Base-by-base conservation (phyloP, 2,113 vertebrate genomes). In the Ascaphus truei region DNA sequence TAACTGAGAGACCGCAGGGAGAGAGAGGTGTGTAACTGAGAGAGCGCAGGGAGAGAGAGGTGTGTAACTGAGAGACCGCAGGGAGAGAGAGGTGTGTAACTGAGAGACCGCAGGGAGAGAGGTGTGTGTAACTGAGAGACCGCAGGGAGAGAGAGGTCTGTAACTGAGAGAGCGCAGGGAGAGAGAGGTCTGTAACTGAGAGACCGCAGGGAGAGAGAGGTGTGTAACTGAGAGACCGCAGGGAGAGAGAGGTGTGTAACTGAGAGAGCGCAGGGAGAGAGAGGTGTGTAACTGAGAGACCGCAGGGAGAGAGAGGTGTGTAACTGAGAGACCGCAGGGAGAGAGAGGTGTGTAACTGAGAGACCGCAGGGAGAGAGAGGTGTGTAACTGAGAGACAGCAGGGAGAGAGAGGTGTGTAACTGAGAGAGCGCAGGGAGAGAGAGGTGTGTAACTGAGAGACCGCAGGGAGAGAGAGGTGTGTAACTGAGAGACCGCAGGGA, bases 111-210 rank as follows among this genome's bases (percentile, higher is more conserved):
- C 3, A 16, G 20, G 20, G 1, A 22, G 16, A 29, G 37, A 4
- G n/a, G 20, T 23, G 26, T 60, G 13, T 2, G 34, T 11, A 2
- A 2, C 2, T 2, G 9, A 7, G 34, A 7, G 6, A 8, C 6
- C 11, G 23, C 5, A 11, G 18, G 18, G 1, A 20, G 16, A 22
- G 36, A 5, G 18, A 8, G 31, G 31, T 5, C 5, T 6, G 5
- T 6, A 5, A 33, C 31, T 8, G 31, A 33, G 5, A 33, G 5
- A 33, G 5, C 31, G 5, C 31, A 5, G n/a, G n/a, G n/a, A n/a
- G n/a, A 96, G 73, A 26, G 82, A 71, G 1, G 88, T 84, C 25
- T 80, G 55, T 4, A 92, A 75, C 93, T 95, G 57, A 23, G 47
- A 37, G 3, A 3, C 11, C n/a, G 8, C 1, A 4, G 12, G 7